Evolutionary conservation across 1,140 invertebrate species (phyloP).

Genomic region (Meloidogyne floridensis): DNA sequence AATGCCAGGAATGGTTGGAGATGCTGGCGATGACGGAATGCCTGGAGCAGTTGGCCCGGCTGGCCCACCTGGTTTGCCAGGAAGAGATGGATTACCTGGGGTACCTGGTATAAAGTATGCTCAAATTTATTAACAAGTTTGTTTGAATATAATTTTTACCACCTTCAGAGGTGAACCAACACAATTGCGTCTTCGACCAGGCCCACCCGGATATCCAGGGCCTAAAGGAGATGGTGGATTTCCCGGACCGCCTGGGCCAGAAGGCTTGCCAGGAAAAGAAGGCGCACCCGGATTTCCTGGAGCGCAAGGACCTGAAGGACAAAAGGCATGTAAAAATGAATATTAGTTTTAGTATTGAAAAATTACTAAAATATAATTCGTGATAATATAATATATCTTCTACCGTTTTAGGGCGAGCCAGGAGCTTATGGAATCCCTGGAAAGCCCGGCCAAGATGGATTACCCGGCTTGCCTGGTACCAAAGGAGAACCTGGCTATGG

Average conservation of each 20-base stretch:
- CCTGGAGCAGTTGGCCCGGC: constrained; percentile 56
- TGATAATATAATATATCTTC: constrained; percentile 16
- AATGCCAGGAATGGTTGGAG: constrained; percentile 56
- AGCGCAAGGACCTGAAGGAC: constrained; percentile 66
- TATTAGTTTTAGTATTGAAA: neutral
- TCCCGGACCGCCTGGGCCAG: constrained; percentile 63
- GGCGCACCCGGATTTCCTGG: constrained; percentile 11
- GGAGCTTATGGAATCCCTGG: constrained; percentile 59
- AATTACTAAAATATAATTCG: no score
- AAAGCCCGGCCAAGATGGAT: constrained; percentile 65
- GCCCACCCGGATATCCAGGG: constrained; percentile 65
- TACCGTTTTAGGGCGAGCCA: constrained; percentile 36
- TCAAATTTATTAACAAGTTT: neutral
- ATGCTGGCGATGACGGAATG: constrained; percentile 63
- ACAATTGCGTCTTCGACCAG: constrained; percentile 66
- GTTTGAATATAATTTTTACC: neutral
- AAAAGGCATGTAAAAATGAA: constrained; percentile 69
- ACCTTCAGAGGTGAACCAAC: constrained; percentile 57
- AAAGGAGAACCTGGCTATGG: constrained; percentile 61
- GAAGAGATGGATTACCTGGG: constrained; percentile 61
- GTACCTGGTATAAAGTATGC: constrained; percentile 54
- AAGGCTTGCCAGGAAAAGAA: constrained; percentile 36
- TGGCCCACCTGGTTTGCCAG: constrained; percentile 62
- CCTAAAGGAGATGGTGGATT: constrained; percentile 66
- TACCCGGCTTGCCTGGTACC: constrained; percentile 53